Percentiles rank a stretch among this genome's conserved stretches.
These are phyloP conservation scores for Leptinotarsa rubiginosa DNA, from an alignment of 2,888 invertebrate species.

Conservation along the genomic window DNA sequence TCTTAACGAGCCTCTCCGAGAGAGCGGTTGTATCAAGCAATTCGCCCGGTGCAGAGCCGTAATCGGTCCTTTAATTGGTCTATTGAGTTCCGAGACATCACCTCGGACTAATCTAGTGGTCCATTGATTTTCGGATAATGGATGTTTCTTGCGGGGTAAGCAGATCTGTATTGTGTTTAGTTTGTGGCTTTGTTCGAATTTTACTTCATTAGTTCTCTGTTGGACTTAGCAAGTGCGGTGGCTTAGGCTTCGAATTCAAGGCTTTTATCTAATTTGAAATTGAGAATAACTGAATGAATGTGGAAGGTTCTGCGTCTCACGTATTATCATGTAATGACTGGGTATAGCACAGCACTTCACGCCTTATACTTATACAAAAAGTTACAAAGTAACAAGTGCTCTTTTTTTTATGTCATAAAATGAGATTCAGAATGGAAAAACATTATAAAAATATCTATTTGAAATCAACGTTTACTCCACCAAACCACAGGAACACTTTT, in stretches of 20 bases:
- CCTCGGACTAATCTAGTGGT: slow-evolving; percentile 64
- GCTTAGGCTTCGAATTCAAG: not conserved
- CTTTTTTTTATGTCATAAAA: too few species aligned
- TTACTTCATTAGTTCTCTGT: slow-evolving; percentile 58
- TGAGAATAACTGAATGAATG: too few species aligned
- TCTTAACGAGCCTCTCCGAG: slow-evolving; percentile 62
- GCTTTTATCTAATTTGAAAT: not conserved
- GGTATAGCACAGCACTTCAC: too few species aligned
- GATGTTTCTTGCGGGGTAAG: slow-evolving; percentile 64
- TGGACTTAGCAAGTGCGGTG: slow-evolving; percentile 29
- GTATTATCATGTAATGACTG: too few species aligned
- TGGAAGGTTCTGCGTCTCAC: too few species aligned
- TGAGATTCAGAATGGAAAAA: too few species aligned
- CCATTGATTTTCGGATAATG: slow-evolving; percentile 65
- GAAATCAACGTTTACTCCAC: too few species aligned
- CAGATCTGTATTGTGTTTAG: slow-evolving; percentile 65
- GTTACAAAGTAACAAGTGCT: too few species aligned
- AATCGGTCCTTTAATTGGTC: slow-evolving; percentile 64
- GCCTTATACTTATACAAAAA: too few species aligned
- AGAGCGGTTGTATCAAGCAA: slow-evolving; percentile 63
- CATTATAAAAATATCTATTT: too few species aligned
- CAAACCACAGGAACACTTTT: too few species aligned
- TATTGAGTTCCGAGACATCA: slow-evolving; percentile 63
- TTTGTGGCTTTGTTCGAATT: slow-evolving; percentile 63
- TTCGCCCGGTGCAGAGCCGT: slow-evolving; percentile 58